Percentiles rank a stretch among this genome's conserved stretches.
phyloP scores from a whole-genome alignment of 1,140 invertebrate species.

The Dryas iulia region DNA sequence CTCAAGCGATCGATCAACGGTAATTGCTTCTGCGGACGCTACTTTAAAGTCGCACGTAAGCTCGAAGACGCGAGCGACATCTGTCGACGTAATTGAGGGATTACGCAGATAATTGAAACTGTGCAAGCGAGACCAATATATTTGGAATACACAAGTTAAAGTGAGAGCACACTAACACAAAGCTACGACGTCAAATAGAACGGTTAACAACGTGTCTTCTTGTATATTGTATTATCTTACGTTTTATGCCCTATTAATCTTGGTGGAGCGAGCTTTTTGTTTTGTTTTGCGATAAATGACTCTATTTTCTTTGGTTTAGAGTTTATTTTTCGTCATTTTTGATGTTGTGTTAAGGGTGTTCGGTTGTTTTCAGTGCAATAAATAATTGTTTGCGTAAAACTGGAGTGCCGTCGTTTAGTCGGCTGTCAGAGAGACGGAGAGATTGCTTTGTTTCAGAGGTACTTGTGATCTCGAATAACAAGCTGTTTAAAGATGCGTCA shows the following conservation, averaged over 20 bases:
- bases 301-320: conserved; percentile 35
- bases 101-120: conserved; percentile 79
- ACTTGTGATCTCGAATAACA: conserved; percentile 59
- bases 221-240: conserved; percentile 79
- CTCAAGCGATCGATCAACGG: conserved; percentile 56
- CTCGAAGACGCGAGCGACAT: conserved; percentile 76
- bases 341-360: conserved; percentile 43
- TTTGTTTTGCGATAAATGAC: conserved; percentile 37
- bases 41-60: conserved; percentile 78
- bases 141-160: conserved; percentile 28
- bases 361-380: conserved; percentile 67
- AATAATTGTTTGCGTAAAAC: conserved; percentile 78
- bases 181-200: conserved; percentile 57
- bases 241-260: conserved; percentile 78
- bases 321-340: conserved; percentile 33
- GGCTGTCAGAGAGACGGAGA: conserved; percentile 34
- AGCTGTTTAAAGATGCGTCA: conserved; percentile 38
- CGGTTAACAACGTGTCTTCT: conserved; percentile 79
- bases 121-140: conserved; percentile 50
- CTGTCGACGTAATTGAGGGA: conserved; percentile 79
- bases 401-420: conserved; percentile 59
- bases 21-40: conserved; percentile 73
- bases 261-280: conserved; percentile 50
- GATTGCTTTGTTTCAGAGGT: conserved; percentile 55
- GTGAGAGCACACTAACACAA: conserved; percentile 44